phyloP scores from a whole-genome alignment of 2,113 vertebrate genomes.

The Microtus pennsylvanicus region DNA sequence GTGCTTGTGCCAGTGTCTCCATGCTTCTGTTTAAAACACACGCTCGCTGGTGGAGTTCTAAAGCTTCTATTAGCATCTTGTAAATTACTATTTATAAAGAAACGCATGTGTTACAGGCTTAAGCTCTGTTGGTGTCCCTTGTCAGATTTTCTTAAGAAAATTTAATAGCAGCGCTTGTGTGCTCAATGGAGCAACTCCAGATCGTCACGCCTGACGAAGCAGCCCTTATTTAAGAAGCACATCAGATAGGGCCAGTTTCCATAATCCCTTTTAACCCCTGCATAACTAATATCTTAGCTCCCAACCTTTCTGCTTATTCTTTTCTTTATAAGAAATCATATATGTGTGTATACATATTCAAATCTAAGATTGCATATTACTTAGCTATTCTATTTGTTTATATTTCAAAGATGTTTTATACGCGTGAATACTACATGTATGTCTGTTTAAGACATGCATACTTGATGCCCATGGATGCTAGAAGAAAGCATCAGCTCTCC shows the following conservation, averaged over 20 bases:
- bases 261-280: neutral
- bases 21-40: neutral
- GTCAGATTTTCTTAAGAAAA: constrained; percentile 60
- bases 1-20: neutral
- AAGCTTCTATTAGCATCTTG: constrained; percentile 36
- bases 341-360: neutral
- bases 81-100: constrained; percentile 26
- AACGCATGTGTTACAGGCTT: neutral
- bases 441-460: neutral
- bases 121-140: neutral
- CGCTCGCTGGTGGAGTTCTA: neutral
- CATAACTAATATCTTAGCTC: neutral
- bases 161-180: neutral
- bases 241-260: neutral
- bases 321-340: constrained; percentile 32
- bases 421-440: neutral
- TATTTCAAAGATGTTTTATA: neutral
- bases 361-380: neutral
- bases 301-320: neutral
- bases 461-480: neutral
- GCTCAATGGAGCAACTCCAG: neutral
- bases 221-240: neutral
- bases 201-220: constrained; percentile 5
- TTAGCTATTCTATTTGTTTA: neutral
- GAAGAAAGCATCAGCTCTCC: neutral